phyloP scores from a whole-genome alignment of 2,888 invertebrate genomes.

The Aromia moschata region DNA sequence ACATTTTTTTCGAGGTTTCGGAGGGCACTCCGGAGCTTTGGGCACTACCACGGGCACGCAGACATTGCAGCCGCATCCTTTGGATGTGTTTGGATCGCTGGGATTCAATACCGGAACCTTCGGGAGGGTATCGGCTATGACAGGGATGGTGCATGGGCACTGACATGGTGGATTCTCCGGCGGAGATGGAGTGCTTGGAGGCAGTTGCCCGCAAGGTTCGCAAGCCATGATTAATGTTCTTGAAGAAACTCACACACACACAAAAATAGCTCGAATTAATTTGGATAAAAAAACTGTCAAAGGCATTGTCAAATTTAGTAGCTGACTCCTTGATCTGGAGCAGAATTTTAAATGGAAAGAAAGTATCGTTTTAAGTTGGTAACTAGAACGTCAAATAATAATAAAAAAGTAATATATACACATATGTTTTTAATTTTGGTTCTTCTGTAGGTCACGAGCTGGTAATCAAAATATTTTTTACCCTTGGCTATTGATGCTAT shows the following conservation, averaged over 20 bases:
- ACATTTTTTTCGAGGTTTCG: slow-evolving; percentile 50
- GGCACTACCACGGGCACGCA: slow-evolving; percentile 50
- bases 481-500: no score
- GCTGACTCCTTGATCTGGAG: not conserved
- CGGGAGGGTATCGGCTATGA: slow-evolving; percentile 50
- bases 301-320: slow-evolving; percentile 31
- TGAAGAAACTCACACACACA: not conserved
- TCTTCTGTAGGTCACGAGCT: no score
- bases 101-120: slow-evolving; percentile 50
- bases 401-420: no score
- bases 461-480: no score
- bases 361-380: no score
- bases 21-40: slow-evolving; percentile 41
- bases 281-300: slow-evolving; percentile 34
- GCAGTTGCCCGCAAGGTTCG: slow-evolving; percentile 46
- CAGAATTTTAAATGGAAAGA: no score
- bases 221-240: slow-evolving; percentile 47
- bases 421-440: no score
- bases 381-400: no score
- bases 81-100: slow-evolving; percentile 43
- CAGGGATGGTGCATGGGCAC: slow-evolving; percentile 47
- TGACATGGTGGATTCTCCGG: slow-evolving; percentile 40
- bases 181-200: slow-evolving; percentile 33
- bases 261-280: slow-evolving; percentile 14
- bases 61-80: slow-evolving; percentile 44